Conservation (phyloP, 2,888 invertebrate genomes). For the Pogonocherus hispidulus region DNA sequence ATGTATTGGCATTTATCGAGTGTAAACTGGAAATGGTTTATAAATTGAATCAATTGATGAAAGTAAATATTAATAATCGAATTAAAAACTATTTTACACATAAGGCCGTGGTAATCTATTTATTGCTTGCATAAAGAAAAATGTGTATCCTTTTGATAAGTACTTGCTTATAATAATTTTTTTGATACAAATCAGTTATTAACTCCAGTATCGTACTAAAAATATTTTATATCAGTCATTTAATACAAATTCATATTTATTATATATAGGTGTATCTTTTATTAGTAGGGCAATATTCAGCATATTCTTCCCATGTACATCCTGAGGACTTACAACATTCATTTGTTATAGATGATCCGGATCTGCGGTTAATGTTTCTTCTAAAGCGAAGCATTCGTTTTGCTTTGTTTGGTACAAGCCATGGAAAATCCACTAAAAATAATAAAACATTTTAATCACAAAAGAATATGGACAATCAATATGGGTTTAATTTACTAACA, state of each 20-base stretch:
- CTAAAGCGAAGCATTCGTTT: conserved; percentile 61
- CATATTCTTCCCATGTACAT: conserved; percentile 78
- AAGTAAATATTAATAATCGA: too few species aligned
- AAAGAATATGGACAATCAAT: too few species aligned
- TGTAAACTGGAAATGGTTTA: too few species aligned
- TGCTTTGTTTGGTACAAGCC: conserved; percentile 65
- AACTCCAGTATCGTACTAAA: conserved; percentile 5
- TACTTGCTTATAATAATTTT: background rate
- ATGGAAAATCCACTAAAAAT: conserved; percentile 62
- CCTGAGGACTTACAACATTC: conserved; percentile 74
- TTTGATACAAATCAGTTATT: background rate
- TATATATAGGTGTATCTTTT: conserved; percentile 64
- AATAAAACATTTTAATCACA: too few species aligned
- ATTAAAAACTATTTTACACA: too few species aligned
- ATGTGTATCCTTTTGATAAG: background rate
- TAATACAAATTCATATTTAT: conserved; percentile 12
- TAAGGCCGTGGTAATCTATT: conserved; percentile 4
- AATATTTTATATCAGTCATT: conserved; percentile 15
- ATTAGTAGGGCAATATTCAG: conserved; percentile 76
- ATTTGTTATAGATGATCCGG: conserved; percentile 70
- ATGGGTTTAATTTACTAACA: too few species aligned
- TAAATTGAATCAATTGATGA: too few species aligned
- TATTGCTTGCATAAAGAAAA: conserved; percentile 27
- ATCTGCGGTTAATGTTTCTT: conserved; percentile 60
- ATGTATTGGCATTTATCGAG: too few species aligned